Evolutionary conservation across 2,888 invertebrate species (phyloP).

Genomic region (Bunonema sp.): DNA sequence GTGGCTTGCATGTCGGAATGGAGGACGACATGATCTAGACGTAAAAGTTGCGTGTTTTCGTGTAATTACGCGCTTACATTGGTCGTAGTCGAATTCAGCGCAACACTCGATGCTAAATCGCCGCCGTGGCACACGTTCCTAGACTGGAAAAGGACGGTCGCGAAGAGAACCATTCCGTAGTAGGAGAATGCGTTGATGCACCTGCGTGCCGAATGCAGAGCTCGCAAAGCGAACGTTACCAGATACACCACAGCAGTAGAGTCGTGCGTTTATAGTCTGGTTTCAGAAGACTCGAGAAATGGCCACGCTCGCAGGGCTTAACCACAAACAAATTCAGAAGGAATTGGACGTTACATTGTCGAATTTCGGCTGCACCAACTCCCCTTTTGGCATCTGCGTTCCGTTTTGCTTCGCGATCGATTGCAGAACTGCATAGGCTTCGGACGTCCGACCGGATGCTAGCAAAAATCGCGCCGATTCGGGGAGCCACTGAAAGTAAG

Average conservation of each 20-base stretch:
- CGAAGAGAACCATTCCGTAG: constrained; percentile 82
- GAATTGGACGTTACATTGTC: too few species aligned
- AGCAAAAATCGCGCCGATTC: constrained; percentile 79
- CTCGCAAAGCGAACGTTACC: constrained; percentile 51
- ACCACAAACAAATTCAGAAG: too few species aligned
- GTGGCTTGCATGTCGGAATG: constrained; percentile 49
- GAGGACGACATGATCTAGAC: constrained; percentile 20
- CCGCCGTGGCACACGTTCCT: constrained; percentile 48
- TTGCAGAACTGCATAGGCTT: constrained; percentile 68
- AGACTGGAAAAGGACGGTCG: constrained; percentile 73
- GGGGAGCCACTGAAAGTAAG: constrained; percentile 66
- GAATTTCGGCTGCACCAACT: constrained; percentile 58
- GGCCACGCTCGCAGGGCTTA: constrained; percentile 47
- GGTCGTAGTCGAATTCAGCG: constrained; percentile 9
- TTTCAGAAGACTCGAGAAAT: constrained; percentile 51
- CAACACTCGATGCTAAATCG: too few species aligned
- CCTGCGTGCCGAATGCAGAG: too few species aligned
- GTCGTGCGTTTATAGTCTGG: constrained; percentile 70
- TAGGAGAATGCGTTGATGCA: constrained; percentile 78
- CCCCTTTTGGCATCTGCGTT: constrained; percentile 69
- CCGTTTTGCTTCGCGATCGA: constrained; percentile 75
- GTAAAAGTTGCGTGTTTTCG: not conserved
- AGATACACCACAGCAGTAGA: constrained; percentile 75
- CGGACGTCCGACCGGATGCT: constrained; percentile 69
- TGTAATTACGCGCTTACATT: constrained; percentile 15